Evolutionary conservation across 2,888 invertebrate genomes (phyloP).

Genomic region (Gisinianus flammeolus): DNA sequence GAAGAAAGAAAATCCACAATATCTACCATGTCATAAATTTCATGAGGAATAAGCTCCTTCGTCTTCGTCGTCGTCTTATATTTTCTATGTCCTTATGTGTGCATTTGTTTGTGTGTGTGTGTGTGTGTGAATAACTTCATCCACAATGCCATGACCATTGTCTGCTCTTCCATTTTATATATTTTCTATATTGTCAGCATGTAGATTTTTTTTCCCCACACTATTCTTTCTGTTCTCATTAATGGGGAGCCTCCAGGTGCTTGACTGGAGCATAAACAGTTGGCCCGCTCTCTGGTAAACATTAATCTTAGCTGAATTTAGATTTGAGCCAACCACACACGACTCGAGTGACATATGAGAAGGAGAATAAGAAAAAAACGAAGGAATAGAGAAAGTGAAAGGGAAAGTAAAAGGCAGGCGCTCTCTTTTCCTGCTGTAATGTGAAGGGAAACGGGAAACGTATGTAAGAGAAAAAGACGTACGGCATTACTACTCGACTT

Average conservation of each 20-base stretch:
- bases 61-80: not conserved
- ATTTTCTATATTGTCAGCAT: not conserved
- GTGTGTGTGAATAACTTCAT: not conserved
- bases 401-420: not conserved
- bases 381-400: no score
- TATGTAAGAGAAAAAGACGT: no score
- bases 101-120: no score
- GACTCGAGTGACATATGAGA: not conserved
- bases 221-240: slow-evolving; percentile 2
- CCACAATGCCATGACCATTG: not conserved
- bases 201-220: not conserved
- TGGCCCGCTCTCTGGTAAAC: not conserved
- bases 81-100: not conserved
- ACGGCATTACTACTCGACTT: no score
- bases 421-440: not conserved
- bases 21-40: slow-evolving; percentile 11
- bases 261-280: not conserved
- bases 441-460: no score
- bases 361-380: not conserved
- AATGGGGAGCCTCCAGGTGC: slow-evolving; percentile 28
- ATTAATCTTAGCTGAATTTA: slow-evolving; percentile 25
- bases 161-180: not conserved
- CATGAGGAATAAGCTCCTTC: not conserved
- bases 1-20: not conserved
- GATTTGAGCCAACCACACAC: not conserved